phyloP scores from a whole-genome alignment of 2,797 vertebrate genomes.

The Manis pentadactyla region DNA sequence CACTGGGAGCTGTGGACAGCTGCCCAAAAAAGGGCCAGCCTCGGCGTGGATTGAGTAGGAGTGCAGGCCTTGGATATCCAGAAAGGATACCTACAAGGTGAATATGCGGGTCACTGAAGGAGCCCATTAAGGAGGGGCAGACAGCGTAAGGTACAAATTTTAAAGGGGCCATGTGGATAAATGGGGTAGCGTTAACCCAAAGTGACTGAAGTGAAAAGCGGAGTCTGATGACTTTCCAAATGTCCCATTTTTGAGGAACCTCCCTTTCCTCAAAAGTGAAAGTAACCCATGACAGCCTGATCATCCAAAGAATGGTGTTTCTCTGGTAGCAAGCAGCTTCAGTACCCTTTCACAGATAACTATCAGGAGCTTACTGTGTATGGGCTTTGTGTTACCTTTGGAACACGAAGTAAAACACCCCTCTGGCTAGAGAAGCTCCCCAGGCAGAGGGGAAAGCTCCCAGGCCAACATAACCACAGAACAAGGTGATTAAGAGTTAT shows the following conservation, averaged over 20 bases:
- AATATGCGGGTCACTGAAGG: constrained; percentile 56
- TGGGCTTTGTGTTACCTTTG: background rate
- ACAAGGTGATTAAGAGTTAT: background rate
- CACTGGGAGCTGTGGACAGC: background rate
- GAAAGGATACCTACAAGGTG: constrained; percentile 64
- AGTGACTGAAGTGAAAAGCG: background rate
- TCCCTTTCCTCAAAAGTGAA: constrained; percentile 47
- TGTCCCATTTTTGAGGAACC: background rate
- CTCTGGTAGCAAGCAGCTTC: background rate
- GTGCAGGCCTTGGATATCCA: background rate
- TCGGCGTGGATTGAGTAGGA: background rate
- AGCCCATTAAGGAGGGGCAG: background rate
- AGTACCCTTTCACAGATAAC: background rate
- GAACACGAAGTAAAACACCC: background rate
- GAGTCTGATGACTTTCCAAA: background rate
- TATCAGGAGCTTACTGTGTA: background rate
- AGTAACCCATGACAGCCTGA: background rate
- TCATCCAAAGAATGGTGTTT: background rate
- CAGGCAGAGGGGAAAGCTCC: background rate
- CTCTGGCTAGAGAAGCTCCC: background rate
- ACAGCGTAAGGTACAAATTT: background rate
- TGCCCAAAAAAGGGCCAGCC: background rate
- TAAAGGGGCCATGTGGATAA: background rate
- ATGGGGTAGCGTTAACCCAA: background rate
- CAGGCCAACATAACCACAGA: background rate